Base-by-base conservation (phyloP, 1,140 invertebrate species). In the Idris sp. region DNA sequence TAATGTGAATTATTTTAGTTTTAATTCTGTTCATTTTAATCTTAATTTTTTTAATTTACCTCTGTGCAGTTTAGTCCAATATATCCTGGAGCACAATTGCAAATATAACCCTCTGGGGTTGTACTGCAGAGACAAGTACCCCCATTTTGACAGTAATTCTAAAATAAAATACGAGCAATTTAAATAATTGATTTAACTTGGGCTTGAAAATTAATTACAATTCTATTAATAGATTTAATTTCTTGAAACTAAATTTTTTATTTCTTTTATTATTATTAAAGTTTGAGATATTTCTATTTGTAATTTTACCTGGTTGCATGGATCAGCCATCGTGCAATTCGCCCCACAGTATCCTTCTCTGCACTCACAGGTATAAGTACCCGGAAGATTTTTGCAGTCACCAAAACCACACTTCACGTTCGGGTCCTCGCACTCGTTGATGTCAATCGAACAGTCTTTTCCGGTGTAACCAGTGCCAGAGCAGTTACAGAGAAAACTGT, bases 391-490 rank as follows among this genome's bases (percentile, higher is more conserved):
- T 30, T 87, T 79, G 81, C 95, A 97, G 0, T 93, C 93, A 81
- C 90, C 88, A 9, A 91, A 89, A 3, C 89, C 86, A 83, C 97
- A 98, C 79, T 85, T 79, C 0, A 85, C 81, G 7, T 78, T 40
- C 8, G 72, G 48, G 43, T 80, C 59, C 2, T 73, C 78, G 81
- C 94, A 96, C 81, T 98, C 97, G 87, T 98, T 93, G 69, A 98
- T 95, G 84, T 98, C 96, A 10, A 89, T 88, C 59, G 96, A 92
- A 87, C 97, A 99, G 74, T 92, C 89, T 11, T 83, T 77, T 9
- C 97, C 97, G 59, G 90, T 88, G 87, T 94, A 98, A 4, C 97
- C 97, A 0, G 95, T 96, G 81, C 93, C 91, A 4, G 86, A 88
- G 84, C 96, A 98, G 78, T 96, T 91, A 82, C 96, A 98, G 1